Evolutionary conservation across 2,113 vertebrate species (phyloP), one percentile per base, ranked within the genome.

Genomic region (Peucedramus taeniatus): DNA sequence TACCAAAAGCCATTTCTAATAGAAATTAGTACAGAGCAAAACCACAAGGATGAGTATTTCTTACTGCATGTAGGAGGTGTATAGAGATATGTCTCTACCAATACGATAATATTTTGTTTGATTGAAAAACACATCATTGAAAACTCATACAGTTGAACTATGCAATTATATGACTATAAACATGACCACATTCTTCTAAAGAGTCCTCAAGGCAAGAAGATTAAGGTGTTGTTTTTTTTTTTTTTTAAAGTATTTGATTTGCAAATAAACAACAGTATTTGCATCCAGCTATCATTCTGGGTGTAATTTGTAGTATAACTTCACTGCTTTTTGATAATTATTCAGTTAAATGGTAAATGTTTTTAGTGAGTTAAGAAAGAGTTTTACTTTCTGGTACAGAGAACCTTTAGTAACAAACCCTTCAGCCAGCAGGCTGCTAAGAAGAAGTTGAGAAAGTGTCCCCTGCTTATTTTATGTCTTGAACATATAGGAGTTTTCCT

Each of bases 1-100:
- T 94, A 23, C 95, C 97, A 56, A 98, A 98, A 12, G 94, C 97
- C 24, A 94, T 97, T 86, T 68, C 27, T 98, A 82, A 69, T 19
- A 33, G 60, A 60, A 89, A 70, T 63, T 26, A 51, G 33, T 42
- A 37, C 51, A 71, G 61, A 75, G 20, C 15, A 74, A 84, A 65
- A 33, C 37, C 61, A 54, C 39, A 31, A 66, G 30, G 30, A 47
- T 39, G n/a, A 47, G 27, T 64, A 27, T 89, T 87, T 89, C 37
- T 79, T 30, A 40, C 61, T 81, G 42, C 31, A 10, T 21, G 4
- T 47, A 50, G 53, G n/a, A 81, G n/a, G 44, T 89, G 20, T 39
- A 35, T 15, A 47, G 57, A 75, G 49, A 31, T n/a, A 71, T 53
- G 26, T 75, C 42, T 39, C 57, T 45, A 26, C 44, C 59, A 86